phyloP scores from a whole-genome alignment of 2,797 vertebrate species.

The Enteromius argenteus region DNA sequence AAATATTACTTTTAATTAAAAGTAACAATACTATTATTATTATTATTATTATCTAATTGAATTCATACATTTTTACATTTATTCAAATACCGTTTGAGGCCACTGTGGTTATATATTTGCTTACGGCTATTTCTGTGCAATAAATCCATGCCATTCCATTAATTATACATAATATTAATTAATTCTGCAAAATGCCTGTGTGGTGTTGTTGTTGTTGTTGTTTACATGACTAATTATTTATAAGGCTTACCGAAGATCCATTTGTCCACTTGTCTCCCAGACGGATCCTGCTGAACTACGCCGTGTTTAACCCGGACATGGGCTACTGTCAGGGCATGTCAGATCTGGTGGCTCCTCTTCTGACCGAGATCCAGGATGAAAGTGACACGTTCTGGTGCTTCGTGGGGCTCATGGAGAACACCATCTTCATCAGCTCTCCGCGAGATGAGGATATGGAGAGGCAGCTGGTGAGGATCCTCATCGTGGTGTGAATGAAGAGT shows the following conservation, averaged over 20 bases:
- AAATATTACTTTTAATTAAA: neutral
- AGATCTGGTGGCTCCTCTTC: slow-evolving; percentile 95
- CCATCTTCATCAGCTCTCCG: slow-evolving; percentile 96
- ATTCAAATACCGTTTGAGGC: neutral
- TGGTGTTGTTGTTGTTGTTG: no score
- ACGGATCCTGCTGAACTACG: slow-evolving; percentile 95
- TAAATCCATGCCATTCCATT: neutral
- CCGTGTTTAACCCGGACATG: slow-evolving; percentile 90
- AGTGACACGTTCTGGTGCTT: slow-evolving; percentile 99
- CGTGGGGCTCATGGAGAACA: slow-evolving; percentile 98
- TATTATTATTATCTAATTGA: neutral
- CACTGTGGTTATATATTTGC: neutral
- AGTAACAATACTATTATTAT: neutral
- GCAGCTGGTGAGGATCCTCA: slow-evolving; percentile 88
- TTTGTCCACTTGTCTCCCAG: slow-evolving; percentile 69
- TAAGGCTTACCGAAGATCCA: neutral
- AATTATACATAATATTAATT: neutral
- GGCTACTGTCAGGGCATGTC: slow-evolving; percentile 99
- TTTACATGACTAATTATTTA: neutral
- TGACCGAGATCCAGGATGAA: slow-evolving; percentile 94
- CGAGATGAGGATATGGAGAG: slow-evolving; percentile 98
- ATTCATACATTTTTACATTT: neutral
- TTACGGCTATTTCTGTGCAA: neutral
- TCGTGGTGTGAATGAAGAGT: neutral
- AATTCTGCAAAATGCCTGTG: neutral